Evolutionary conservation across 2,113 vertebrate genomes (phyloP), one percentile per base, ranked within the genome.

Genomic region (Oceanodroma tethys): DNA sequence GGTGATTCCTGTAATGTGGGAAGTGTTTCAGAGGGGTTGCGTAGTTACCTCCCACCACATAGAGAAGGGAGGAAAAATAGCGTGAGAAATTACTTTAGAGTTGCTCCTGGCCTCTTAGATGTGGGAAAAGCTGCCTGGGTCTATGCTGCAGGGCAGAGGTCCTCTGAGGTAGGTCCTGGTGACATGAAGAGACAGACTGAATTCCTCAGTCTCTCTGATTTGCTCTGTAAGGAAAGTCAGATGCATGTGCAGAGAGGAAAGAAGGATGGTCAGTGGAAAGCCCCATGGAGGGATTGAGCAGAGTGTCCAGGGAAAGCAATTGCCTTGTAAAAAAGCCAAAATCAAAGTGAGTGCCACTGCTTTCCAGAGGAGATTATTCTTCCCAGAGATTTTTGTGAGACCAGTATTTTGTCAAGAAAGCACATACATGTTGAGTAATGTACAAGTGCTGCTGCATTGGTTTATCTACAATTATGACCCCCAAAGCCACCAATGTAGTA

Each of bases 41-140:
- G 15, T 16, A 26, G 22, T n/a, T 43, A 17, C 2, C 2, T 67
- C 36, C 22, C 22, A 16, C 16, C 3, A 3, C 1, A 4, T 11
- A 56, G 22, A 14, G 11, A 55, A 38, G 6, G 11, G 53, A 68
- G 0, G 4, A 1, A 65, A 83, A 75, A 65, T 3, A 60, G 8
- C 0, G 0, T 55, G 27, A 67, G 30, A 63, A 88, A 62, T 63
- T 36, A 42, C 12, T 29, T 59, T 30, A 30, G 22, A 59, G 19
- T 10, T 52, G 10, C 12, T 88, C 16, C 40, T 71, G 45, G 27
- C 8, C 23, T 68, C 29, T 63, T 27, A 40, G 32, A 9, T 58
- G 15, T 45, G 16, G 32, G 4, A 82, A 72, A 59, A 9, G 17
- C 3, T 85, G 12, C 29, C 45, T 67, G 34, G 14, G 11, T 62